Evolutionary conservation across 2,888 invertebrate species (phyloP), one percentile per base, ranked within the genome.

Genomic region (Cheilosia grossa): DNA sequence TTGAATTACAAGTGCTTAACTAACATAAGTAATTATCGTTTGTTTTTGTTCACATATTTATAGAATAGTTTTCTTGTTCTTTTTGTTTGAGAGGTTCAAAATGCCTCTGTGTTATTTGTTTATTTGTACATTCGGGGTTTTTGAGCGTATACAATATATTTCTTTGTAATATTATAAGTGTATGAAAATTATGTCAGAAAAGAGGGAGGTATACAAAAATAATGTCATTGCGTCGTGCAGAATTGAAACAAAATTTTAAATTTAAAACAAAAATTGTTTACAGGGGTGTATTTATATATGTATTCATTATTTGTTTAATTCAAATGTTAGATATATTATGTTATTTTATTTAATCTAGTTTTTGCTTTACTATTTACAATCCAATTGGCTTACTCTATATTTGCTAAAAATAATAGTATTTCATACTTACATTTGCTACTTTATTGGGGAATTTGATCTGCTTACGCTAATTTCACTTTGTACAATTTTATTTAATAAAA

Each of bases 81-180:
- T 37, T 63, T 44, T 42, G 4, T 47, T 19, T 47, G 7, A 15
- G 51, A 66, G 47, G 24, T 61, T 72, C 24, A 6, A 27, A 61
- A 75, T 80, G 77, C 77, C 49, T 82, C 79, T 67, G 64, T 47
- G 21, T 67, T 67, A 56, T 15, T 21, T 66, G 61, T 80, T 70
- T 51, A 56, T 86, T 86, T 86, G 86, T 86, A 86, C 86, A 82
- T 86, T 85, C 64, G 77, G 86, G 82, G 56, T 82, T 86, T 81
- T 86, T 82, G 86, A 82, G 86, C 86, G 86, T 86, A 86, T 86
- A 86, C 86, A 82, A 78, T 78, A 58, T 64, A 70, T 80, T 37
- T 37, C 37, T 37, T 37, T 37, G 37, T 37, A 37, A 37, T 37
- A 37, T 37, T 37, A 13, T 0, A 13, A 2, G 27, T 51, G 42